These are phyloP conservation scores for Dicrostonyx torquatus DNA, from an alignment of 2,797 vertebrate species.

Conservation along the genomic window DNA sequence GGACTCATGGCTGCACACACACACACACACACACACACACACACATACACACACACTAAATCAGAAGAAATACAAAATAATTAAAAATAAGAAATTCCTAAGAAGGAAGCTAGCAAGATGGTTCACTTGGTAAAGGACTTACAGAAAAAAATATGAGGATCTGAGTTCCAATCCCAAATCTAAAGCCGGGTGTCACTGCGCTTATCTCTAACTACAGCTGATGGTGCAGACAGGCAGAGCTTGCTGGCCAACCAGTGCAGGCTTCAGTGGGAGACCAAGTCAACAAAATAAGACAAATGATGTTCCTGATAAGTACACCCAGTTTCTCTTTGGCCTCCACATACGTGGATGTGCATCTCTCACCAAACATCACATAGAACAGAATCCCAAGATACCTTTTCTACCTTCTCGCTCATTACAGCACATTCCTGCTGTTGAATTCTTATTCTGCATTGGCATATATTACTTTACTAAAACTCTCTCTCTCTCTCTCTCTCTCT, in stretches of 20 bases:
- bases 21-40: background rate
- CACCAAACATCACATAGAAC: background rate
- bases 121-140: background rate
- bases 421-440: background rate
- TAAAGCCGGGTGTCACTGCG: too few relatives aligned
- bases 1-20: background rate
- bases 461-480: background rate
- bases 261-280: background rate
- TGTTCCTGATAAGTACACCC: background rate
- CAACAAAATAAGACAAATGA: background rate
- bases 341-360: fast-evolving
- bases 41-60: background rate
- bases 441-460: background rate
- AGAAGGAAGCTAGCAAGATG: background rate
- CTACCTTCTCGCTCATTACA: background rate
- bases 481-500: background rate
- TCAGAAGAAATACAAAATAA: background rate
- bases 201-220: background rate
- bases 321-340: background rate
- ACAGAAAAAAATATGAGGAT: background rate
- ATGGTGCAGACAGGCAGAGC: background rate
- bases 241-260: background rate
- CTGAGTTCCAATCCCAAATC: background rate
- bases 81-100: background rate
- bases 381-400: background rate